Conservation (phyloP, 2,888 invertebrate species). For the Acanthosepion esculentum region DNA sequence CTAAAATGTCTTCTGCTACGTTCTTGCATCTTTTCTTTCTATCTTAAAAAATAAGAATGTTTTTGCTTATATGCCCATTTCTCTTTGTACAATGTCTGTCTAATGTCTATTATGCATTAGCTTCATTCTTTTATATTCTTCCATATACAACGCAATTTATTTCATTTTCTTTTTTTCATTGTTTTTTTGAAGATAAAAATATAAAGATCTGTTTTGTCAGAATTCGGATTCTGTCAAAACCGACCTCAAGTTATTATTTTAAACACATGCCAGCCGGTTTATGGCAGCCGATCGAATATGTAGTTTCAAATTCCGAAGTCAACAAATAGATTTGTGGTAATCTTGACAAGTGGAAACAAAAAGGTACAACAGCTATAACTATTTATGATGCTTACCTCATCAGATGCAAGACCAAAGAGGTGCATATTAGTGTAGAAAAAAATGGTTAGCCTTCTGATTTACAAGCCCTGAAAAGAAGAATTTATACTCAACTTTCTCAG, state of each 20-base stretch:
- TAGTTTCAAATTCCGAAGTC: not conserved
- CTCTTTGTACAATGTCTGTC: not conserved
- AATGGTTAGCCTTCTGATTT: too few relatives aligned
- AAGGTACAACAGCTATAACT: too few relatives aligned
- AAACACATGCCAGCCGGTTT: not conserved
- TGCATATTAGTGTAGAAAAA: too few relatives aligned
- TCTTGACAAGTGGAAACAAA: too few relatives aligned
- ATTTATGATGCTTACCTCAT: too few relatives aligned
- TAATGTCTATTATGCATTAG: not conserved
- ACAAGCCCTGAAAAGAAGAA: too few relatives aligned
- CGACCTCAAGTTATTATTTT: not conserved
- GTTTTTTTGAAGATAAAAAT: not conserved
- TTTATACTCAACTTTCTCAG: too few relatives aligned
- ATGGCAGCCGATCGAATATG: not conserved
- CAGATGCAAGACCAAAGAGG: too few relatives aligned
- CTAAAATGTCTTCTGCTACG: not conserved
- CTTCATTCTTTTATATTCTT: not conserved
- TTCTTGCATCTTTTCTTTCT: not conserved
- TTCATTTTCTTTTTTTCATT: not conserved
- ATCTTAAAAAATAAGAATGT: not conserved
- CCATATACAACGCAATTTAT: not conserved
- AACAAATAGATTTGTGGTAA: not conserved
- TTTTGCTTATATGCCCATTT: not conserved
- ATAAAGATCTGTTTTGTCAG: not conserved
- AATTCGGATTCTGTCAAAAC: not conserved